phyloP scores from a whole-genome alignment of 1,140 invertebrate species.

The Caenorhabditis remanei region DNA sequence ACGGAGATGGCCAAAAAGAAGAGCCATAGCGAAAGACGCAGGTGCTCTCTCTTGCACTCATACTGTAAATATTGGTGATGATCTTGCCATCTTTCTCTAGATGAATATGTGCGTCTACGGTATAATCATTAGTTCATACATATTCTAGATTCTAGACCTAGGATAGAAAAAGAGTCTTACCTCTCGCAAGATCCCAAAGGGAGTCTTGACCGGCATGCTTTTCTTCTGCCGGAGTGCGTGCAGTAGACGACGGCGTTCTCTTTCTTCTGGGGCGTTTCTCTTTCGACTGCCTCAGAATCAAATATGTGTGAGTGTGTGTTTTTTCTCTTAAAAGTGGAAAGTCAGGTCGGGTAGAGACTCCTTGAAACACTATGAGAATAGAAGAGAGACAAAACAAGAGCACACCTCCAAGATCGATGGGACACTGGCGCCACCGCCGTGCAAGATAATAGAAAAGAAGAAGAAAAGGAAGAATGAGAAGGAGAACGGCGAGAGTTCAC shows the following conservation, averaged over 20 bases:
- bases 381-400: background rate
- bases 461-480: background rate
- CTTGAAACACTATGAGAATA: background rate
- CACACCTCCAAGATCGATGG: background rate
- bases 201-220: conserved; percentile 17
- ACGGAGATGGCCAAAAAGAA: background rate
- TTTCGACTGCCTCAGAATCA: background rate
- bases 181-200: conserved; percentile 5
- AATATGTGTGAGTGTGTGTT: conserved; percentile 8
- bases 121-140: no score
- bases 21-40: conserved; percentile 1
- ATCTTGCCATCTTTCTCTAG: no score
- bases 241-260: background rate
- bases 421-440: background rate
- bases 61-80: background rate
- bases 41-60: conserved; percentile 1
- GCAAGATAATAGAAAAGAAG: conserved; percentile 27
- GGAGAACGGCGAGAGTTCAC: conserved; percentile 10
- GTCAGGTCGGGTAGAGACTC: conserved; percentile 7
- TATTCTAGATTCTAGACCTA: no score
- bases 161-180: background rate
- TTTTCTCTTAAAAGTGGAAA: conserved; percentile 31
- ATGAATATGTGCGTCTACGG: no score
- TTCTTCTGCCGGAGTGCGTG: background rate
- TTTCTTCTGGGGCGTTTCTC: background rate